Evolutionary conservation across 2,888 invertebrate species (phyloP), one percentile per base, ranked within the genome.

Genomic region (Spodoptera littoralis): DNA sequence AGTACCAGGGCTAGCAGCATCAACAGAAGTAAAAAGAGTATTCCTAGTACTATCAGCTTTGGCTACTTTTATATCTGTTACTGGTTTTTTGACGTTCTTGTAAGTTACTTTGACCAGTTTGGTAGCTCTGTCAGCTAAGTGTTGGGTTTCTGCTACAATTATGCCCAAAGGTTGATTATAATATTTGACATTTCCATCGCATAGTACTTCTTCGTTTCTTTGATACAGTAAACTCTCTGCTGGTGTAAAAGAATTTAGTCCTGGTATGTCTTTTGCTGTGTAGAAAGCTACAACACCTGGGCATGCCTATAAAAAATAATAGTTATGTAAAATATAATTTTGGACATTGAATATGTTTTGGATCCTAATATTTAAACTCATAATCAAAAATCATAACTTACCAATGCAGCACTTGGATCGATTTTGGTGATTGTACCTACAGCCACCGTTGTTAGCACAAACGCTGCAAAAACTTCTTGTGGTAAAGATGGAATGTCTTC

Each of bases 191-290:
- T 69, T 59, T 0, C 84, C 84, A 48, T 73, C 55, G 49, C 86
- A 85, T 12, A 89, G 52, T 0, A 96, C 93, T 76, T 95, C 92
- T 81, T 81, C 81, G 6, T 75, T 68, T 1, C 42, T 3, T 9
- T 52, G 8, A 36, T 70, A 72, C 2, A 79, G 52, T 22, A 54
- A 9, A 70, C 70, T 6, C 11, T 70, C 44, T 86, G 81, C 41
- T 89, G 88, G 77, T 91, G 95, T 62, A 67, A 95, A 96, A 13
- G 90, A 87, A 84, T 97, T 97, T 47, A 87, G 80, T 1, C 97
- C 97, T 0, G 97, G 96, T 63, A 97, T 95, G 75, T 97, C 96
- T 76, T 95, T 94, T 12, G 95, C 96, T 12, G 95, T 90, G 63
- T 95, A 95, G 77, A 96, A 96, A 11, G 95, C 95, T 43, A 96